Conservation (phyloP, 2,888 invertebrate genomes). For the Bembecia ichneumoniformis region DNA sequence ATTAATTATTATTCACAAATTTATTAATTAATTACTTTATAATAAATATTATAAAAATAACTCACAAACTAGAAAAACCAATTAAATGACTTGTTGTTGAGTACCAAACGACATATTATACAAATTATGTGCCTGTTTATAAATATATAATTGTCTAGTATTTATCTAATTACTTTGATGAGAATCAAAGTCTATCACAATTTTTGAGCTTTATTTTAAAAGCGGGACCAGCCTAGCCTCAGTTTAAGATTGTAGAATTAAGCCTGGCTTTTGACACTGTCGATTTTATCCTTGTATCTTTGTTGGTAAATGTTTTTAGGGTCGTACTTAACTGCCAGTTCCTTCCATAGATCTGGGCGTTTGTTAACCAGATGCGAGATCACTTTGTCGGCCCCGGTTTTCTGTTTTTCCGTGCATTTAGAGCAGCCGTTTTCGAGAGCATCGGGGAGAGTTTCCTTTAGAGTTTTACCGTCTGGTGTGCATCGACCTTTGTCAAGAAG, state of each 20-base stretch:
- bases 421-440: conserved; percentile 78
- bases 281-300: conserved; percentile 72
- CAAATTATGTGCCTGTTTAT: no score
- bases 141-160: not conserved
- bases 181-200: no score
- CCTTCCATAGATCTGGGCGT: conserved; percentile 77
- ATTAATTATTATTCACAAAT: no score
- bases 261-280: conserved; percentile 26
- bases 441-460: conserved; percentile 76
- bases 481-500: conserved; percentile 76
- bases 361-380: conserved; percentile 78
- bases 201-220: no score
- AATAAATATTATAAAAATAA: no score
- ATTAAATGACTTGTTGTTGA: no score
- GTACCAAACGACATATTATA: no score
- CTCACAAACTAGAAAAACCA: no score
- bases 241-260: not conserved
- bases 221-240: no score
- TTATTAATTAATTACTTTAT: no score
- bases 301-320: conserved; percentile 76
- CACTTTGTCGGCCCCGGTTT: conserved; percentile 73
- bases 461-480: conserved; percentile 77
- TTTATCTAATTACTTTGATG: not conserved
- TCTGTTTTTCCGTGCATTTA: conserved; percentile 77
- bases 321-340: conserved; percentile 79